Conservation (phyloP, 2,113 vertebrate species). For the Mus musculus region DNA sequence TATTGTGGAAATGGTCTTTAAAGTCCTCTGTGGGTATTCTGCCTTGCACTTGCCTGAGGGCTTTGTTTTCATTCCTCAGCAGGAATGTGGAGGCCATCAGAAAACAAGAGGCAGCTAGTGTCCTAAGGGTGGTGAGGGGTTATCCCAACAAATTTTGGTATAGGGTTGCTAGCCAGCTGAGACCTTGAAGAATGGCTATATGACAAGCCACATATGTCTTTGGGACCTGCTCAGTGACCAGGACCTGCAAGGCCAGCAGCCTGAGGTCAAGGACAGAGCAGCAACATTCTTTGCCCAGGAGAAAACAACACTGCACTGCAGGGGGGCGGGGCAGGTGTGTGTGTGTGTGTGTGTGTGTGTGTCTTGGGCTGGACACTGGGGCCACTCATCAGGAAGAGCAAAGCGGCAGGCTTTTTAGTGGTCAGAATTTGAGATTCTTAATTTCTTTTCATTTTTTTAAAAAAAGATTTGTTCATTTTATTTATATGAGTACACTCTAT, state of each 20-base stretch:
- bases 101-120: background rate
- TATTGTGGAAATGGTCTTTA: background rate
- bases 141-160: background rate
- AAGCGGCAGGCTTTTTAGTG: background rate
- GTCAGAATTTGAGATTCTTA: no score
- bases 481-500: no score
- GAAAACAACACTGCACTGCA: background rate
- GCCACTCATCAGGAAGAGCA: background rate
- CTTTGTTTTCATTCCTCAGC: background rate
- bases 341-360: no score
- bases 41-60: background rate
- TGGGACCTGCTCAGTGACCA: background rate
- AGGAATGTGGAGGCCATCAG: background rate
- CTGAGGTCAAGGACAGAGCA: background rate
- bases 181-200: background rate
- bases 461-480: no score
- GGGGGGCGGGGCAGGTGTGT: background rate
- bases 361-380: background rate
- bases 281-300: background rate
- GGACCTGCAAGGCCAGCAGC: background rate
- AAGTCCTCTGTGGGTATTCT: background rate
- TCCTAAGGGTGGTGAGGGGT: no score
- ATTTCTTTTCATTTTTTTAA: no score
- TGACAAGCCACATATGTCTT: rapidly evolving
- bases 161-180: background rate